Percentiles rank a stretch among this genome's conserved stretches.
Evolutionary conservation across 2,888 invertebrate species (phyloP).

Genomic region (Philopedon plagiatum): DNA sequence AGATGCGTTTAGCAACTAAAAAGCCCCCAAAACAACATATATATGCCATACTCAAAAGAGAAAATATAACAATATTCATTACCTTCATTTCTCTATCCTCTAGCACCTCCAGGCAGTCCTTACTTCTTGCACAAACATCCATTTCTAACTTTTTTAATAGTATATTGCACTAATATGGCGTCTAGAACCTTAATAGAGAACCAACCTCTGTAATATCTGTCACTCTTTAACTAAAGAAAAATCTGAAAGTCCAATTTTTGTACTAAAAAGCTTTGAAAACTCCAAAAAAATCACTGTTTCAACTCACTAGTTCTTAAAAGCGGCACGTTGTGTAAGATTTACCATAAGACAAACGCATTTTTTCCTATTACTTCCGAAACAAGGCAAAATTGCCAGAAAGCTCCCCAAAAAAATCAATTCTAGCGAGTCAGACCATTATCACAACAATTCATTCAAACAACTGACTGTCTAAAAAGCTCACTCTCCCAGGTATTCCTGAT

Average conservation of each 20-base stretch:
- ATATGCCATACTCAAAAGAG: too few relatives aligned
- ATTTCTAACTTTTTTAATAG: constrained; percentile 19
- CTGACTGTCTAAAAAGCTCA: constrained; percentile 34
- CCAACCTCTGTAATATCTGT: too few relatives aligned
- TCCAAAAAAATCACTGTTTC: neutral
- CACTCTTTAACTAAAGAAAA: too few relatives aligned
- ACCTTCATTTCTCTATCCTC: constrained; percentile 57
- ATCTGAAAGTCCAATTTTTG: neutral
- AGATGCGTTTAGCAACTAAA: too few relatives aligned
- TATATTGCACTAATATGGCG: constrained; percentile 28
- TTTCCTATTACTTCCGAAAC: neutral
- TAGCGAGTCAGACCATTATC: constrained; percentile 31
- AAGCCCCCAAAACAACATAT: too few relatives aligned
- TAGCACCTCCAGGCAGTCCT: constrained; percentile 45
- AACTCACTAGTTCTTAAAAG: neutral
- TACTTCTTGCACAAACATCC: constrained; percentile 47
- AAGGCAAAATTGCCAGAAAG: neutral
- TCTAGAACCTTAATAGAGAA: too few relatives aligned
- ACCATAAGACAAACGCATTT: neutral
- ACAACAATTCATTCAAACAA: constrained; percentile 31
- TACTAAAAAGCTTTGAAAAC: neutral
- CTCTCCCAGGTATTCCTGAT: constrained; percentile 38
- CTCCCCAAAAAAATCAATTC: neutral
- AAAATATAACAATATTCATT: constrained; percentile 12
- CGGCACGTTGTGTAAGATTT: too few relatives aligned